A percentile compares a stretch with the other conserved stretches of the same genome.
These are phyloP conservation scores for Passer domesticus DNA, from an alignment of 2,113 vertebrate genomes.

Conservation along the genomic window DNA sequence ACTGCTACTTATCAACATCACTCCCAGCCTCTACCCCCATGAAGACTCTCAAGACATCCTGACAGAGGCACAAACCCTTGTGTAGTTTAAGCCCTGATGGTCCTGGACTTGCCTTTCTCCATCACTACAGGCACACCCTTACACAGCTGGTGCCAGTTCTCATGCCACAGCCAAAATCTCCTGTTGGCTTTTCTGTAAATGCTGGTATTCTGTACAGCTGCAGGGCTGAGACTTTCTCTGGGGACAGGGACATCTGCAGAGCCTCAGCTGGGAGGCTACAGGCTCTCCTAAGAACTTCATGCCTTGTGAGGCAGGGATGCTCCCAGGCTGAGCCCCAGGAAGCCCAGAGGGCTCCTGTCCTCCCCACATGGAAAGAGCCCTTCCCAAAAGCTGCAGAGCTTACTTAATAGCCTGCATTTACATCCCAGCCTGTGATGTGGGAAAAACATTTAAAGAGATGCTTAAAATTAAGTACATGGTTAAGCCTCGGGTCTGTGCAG, in stretches of 20 bases:
- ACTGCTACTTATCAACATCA: neutral
- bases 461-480: neutral
- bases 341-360: neutral
- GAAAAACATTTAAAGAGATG: slow-evolving; percentile 22
- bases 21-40: neutral
- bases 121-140: neutral
- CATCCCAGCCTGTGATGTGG: neutral
- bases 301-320: neutral
- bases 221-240: neutral
- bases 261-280: fast-evolving
- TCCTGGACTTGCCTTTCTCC: neutral
- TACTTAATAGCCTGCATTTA: neutral
- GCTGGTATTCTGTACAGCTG: neutral
- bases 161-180: neutral
- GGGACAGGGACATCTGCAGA: neutral
- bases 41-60: neutral
- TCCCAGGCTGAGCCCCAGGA: neutral
- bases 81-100: neutral
- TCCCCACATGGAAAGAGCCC: fast-evolving
- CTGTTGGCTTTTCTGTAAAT: neutral
- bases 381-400: neutral
- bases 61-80: neutral
- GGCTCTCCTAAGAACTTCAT: neutral
- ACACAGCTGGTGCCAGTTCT: neutral
- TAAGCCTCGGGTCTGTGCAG: neutral